Base-by-base conservation (phyloP, 2,888 invertebrate genomes). In the Drosophila atripex region DNA sequence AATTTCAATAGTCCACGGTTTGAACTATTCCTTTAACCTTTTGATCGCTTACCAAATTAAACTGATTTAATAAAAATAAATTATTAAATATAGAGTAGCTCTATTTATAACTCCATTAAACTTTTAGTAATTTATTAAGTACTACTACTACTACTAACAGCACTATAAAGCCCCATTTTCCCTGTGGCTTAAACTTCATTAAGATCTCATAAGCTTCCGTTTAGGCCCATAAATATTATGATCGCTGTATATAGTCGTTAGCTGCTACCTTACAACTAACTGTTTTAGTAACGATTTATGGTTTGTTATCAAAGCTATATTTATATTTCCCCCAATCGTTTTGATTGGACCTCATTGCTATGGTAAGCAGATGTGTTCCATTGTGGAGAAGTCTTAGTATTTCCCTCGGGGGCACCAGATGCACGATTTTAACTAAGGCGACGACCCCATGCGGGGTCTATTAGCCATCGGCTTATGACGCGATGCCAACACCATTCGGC, bases 401-500 rank as follows among this genome's bases (percentile, higher is more conserved):
- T 54, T 18, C 54, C 32, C 55, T 35, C 16, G 16, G 23, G 23
- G 46, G 4, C 46, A 23, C 39, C 58, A 56, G 57, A 57, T 39
- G 30, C 60, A 32, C 49, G 64, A 65, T 41, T 47, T 65, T 51
- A 57, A 50, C 60, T 43, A 39, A 60, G 43, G 46, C 25, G 28
- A 30, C 50, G 69, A 85, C 77, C 80, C 80, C 84, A 80, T 80
- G 80, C 54, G 68, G 80, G 63, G 75, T 70, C 63, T 76, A 75
- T 85, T 82, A 82, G 79, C 77, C 68, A n/a, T 39, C 55, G 52
- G 82, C 72, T 75, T 75, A 71, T 66, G 71, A 46, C 64, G 61
- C 70, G 49, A 43, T 82, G 83, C 75, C 82, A 85, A 85, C 78
- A 70, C 68, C 71, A 80, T 78, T 78, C 75, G 68, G 77, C 73